Base-by-base conservation (phyloP, 2,113 vertebrate species). In the Salvator merianae region DNA sequence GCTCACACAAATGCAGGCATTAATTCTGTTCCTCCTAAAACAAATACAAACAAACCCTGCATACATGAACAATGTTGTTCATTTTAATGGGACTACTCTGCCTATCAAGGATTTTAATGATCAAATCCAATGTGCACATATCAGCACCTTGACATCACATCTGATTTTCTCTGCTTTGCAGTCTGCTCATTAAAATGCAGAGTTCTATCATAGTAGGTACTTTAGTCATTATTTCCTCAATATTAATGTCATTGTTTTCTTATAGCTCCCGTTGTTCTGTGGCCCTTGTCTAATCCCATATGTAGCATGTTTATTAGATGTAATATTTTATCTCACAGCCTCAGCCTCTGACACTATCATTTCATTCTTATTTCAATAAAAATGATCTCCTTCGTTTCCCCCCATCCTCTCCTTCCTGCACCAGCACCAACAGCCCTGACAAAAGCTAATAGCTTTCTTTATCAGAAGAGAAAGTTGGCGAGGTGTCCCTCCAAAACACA, bases 301-400 rank as follows among this genome's bases (percentile, higher is more conserved):
- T 94, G 96, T 96, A 97, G 91, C 86, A 82, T 92, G 96, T 97
- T 98, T 98, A 98, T 98, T 97, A 98, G 97, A 97, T 97, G 96
- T 95, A 98, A 98, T 98, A 98, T 98, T 98, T 98, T 99, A 98
- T 98, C 96, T 97, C 96, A 96, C 92, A 91, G 95, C 97, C 97
- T 96, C 96, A 93, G 93, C 95, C 95, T 95, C 97, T 97, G 97
- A 97, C 97, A 95, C 95, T 97, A 97, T 97, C 93, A 97, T 97
- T 98, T 97, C 97, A 96, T 97, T 98, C 96, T 97, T 97, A 97
- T 98, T 98, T 99, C 97, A 98, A 97, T 97, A 97, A 98, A 98
- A 98, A 96, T 97, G 95, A 97, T 98, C 96, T 97, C 94, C 94
- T 95, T 97, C 94, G 40, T 59, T 72, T 69, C 79, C 76, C 32